phyloP scores from a whole-genome alignment of 2,888 invertebrate genomes.

The Fragum sueziense region DNA sequence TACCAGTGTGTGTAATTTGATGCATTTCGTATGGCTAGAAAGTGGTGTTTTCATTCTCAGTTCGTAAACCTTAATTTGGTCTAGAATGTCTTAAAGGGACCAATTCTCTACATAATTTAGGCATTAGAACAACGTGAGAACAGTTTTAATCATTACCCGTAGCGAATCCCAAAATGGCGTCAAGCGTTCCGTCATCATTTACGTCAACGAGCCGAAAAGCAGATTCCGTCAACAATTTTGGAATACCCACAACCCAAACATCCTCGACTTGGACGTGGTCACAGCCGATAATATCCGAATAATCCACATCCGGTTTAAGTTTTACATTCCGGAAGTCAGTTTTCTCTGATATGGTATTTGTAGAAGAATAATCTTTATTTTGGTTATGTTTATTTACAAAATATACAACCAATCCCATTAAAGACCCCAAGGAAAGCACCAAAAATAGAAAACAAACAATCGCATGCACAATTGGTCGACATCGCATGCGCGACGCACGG shows the following conservation, averaged over 20 bases:
- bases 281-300: slow-evolving; percentile 85
- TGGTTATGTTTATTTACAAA: slow-evolving; percentile 67
- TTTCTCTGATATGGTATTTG: not conserved
- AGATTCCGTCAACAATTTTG: slow-evolving; percentile 89
- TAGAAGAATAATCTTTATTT: slow-evolving; percentile 8
- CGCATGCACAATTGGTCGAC: slow-evolving; percentile 69
- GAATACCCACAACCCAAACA: slow-evolving; percentile 88
- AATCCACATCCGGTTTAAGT: slow-evolving; percentile 22
- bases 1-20: too few species aligned
- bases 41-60: too few species aligned
- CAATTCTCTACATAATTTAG: not conserved
- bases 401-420: slow-evolving; percentile 73
- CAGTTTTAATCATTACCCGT: too few species aligned
- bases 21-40: too few species aligned
- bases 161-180: slow-evolving; percentile 90
- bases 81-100: too few species aligned
- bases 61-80: too few species aligned
- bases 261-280: slow-evolving; percentile 85
- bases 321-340: slow-evolving; percentile 21
- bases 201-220: slow-evolving; percentile 88
- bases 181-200: slow-evolving; percentile 88
- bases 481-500: slow-evolving; percentile 65
- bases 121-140: too few species aligned
- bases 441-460: slow-evolving; percentile 70
- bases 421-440: slow-evolving; percentile 67